A percentile compares a stretch with the other conserved stretches of the same genome.
Evolutionary conservation across 2,113 vertebrate genomes (phyloP).

Genomic region (Campylomormyrus numenius): DNA sequence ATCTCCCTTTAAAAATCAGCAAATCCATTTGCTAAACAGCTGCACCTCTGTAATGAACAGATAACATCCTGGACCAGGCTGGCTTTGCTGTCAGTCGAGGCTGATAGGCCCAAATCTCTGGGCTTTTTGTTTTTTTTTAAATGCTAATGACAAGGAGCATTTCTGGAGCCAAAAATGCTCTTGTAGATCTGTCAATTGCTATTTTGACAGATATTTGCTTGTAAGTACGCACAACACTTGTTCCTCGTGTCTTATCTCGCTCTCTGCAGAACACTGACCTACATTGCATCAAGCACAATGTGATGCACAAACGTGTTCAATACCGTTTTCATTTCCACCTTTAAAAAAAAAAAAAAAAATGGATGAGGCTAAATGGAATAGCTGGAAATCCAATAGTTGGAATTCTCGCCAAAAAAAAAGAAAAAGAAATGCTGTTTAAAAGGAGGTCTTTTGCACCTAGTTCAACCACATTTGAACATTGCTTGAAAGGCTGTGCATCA

Average conservation of each 20-base stretch:
- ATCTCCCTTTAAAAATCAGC: conserved; percentile 98
- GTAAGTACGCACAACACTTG: conserved; percentile 99
- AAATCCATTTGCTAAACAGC: conserved; percentile 99
- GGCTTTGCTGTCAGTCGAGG: conserved; percentile 92
- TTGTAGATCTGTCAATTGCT: conserved; percentile 99
- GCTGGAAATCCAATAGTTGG: conserved; percentile 93
- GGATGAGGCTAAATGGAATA: conserved; percentile 95
- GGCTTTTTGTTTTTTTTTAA: conserved; percentile 93
- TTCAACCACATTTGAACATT: conserved; percentile 82
- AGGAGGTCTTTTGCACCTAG: conserved; percentile 83
- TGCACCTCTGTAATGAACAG: conserved; percentile 99
- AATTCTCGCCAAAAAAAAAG: conserved; percentile 66
- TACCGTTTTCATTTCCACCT: conserved; percentile 93
- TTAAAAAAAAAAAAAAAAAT: conserved; percentile 75
- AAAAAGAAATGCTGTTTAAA: conserved; percentile 69
- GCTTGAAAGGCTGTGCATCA: conserved; percentile 76
- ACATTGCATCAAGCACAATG: conserved; percentile 99
- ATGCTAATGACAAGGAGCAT: conserved; percentile 99
- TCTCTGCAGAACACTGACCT: conserved; percentile 99
- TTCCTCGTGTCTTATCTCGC: conserved; percentile 95
- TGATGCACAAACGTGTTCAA: conserved; percentile 95
- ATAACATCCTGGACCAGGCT: conserved; percentile 99
- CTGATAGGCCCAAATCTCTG: conserved; percentile 99
- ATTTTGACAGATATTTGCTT: conserved; percentile 99
- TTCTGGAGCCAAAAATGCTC: conserved; percentile 93